Percentiles rank a stretch among this genome's conserved stretches.
Conservation (phyloP, 2,797 vertebrate species). For the Gobionotothen gibberifrons region DNA sequence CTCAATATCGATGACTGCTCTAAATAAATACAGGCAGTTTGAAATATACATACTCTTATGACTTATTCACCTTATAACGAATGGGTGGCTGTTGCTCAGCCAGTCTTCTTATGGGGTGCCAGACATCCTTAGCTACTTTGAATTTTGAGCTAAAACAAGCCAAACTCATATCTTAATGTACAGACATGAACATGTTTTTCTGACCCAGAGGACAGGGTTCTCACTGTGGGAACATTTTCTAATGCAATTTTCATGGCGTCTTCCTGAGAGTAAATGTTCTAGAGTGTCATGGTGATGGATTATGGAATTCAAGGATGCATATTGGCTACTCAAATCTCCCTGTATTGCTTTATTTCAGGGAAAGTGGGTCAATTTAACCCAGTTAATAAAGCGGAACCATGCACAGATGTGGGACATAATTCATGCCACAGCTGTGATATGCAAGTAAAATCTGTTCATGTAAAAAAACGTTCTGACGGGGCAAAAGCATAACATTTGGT, state of each 20-base stretch:
- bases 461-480: neutral
- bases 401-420: conserved; percentile 11
- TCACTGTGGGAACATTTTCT: neutral
- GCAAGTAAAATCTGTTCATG: neutral
- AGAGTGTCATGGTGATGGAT: neutral
- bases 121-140: no score
- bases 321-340: neutral
- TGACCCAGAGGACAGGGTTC: neutral
- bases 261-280: neutral
- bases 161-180: neutral
- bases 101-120: no score
- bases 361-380: conserved; percentile 16
- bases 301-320: neutral
- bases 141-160: neutral
- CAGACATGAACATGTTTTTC: neutral
- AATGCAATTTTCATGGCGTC: neutral
- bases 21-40: neutral
- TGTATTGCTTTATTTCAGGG: neutral
- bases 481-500: neutral
- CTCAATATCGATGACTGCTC: neutral
- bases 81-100: no score
- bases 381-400: conserved; percentile 1
- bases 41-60: no score
- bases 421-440: conserved; percentile 12
- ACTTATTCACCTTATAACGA: no score